These are phyloP conservation scores for Palythoa caribaeorum DNA, from an alignment of 92 coral and sea anemone species.

Conservation along the genomic window DNA sequence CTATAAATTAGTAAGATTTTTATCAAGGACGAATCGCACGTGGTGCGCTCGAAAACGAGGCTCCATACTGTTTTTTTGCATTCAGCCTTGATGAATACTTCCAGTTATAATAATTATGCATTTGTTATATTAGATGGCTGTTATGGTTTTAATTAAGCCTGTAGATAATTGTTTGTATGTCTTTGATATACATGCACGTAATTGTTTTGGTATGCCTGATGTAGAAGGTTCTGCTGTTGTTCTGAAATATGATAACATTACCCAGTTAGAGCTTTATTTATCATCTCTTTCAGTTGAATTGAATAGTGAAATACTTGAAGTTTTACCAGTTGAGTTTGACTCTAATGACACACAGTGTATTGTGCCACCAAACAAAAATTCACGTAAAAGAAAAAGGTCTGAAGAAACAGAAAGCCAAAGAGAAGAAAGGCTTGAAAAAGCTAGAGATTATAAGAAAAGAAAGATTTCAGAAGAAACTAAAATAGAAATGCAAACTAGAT, in stretches of 20 bases:
- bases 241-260: slow-evolving; percentile 72
- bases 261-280: slow-evolving; percentile 63
- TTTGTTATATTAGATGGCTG: slow-evolving; percentile 61
- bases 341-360: slow-evolving; percentile 13
- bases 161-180: slow-evolving; percentile 63
- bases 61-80: slow-evolving; percentile 55
- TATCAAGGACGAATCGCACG: slow-evolving; percentile 62
- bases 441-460: no score
- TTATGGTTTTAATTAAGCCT: slow-evolving; percentile 65
- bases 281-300: slow-evolving; percentile 63
- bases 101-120: slow-evolving; percentile 58
- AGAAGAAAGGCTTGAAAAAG: no score
- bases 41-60: slow-evolving; percentile 54
- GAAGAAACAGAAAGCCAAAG: slow-evolving; percentile 39
- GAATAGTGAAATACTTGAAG: neutral
- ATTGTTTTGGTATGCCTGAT: slow-evolving; percentile 13
- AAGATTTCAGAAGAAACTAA: no score
- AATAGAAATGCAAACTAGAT: slow-evolving; percentile 57
- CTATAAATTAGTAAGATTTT: slow-evolving; percentile 61
- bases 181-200: slow-evolving; percentile 77
- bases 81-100: neutral
- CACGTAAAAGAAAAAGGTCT: slow-evolving; percentile 46
- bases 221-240: slow-evolving; percentile 75
- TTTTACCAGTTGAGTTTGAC: neutral
- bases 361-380: slow-evolving; percentile 38